Evolutionary conservation across 1,140 invertebrate genomes (phyloP).

Genomic region (Drosophila pachea): DNA sequence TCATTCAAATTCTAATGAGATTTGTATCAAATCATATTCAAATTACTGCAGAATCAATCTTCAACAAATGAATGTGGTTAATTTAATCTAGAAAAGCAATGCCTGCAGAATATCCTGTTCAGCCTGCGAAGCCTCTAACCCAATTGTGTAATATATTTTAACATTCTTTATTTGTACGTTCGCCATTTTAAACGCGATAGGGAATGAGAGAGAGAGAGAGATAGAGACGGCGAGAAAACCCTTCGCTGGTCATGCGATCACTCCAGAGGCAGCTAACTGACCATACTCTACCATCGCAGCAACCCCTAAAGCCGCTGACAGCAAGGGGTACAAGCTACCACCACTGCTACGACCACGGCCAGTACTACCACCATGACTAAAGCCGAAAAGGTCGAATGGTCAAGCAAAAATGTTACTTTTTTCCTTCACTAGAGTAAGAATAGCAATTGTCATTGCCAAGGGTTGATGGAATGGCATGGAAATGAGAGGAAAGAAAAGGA

Average conservation of each 20-base stretch:
- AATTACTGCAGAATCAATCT: no score
- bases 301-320: constrained; percentile 38
- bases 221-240: constrained; percentile 32
- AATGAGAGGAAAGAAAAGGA: not conserved
- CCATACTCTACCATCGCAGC: constrained; percentile 27
- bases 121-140: no score
- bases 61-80: no score
- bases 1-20: no score
- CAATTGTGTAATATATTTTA: no score
- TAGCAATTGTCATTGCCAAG: constrained; percentile 28
- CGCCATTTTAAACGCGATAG: no score
- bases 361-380: constrained; percentile 25
- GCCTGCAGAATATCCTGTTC: no score
- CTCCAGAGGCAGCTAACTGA: constrained; percentile 33
- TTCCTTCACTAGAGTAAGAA: constrained; percentile 17
- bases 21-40: no score
- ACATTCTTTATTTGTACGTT: no score
- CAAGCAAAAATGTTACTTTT: constrained; percentile 42
- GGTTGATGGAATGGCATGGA: constrained; percentile 2
- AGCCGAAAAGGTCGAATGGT: constrained; percentile 35
- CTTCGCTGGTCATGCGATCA: constrained; percentile 51
- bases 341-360: constrained; percentile 15
- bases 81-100: no score
- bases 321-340: constrained; percentile 15
- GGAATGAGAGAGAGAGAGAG: no score